Percentiles rank a stretch among this genome's conserved stretches.
Conservation (phyloP, 2,113 vertebrate genomes). For the Otolemur garnettii region DNA sequence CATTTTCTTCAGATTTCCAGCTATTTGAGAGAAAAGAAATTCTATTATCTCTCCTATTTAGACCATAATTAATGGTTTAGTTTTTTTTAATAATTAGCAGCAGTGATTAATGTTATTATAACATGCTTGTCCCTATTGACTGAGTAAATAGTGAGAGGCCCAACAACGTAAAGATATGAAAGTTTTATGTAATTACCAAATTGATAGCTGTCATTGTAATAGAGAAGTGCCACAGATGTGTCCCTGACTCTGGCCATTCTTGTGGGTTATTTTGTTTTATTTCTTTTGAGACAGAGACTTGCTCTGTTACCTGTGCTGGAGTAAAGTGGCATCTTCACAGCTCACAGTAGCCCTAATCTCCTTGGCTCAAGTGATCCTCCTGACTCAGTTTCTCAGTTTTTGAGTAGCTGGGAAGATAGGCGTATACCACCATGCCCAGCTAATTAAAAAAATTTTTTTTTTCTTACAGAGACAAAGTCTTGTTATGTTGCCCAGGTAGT, state of each 20-base stretch:
- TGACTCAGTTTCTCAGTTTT: too few species aligned
- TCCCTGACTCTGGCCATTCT: not conserved
- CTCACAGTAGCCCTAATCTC: too few species aligned
- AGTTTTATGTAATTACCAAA: not conserved
- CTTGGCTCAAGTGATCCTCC: too few species aligned
- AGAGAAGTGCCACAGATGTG: not conserved
- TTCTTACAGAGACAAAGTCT: too few species aligned
- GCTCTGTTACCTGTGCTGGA: too few species aligned
- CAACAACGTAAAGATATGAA: not conserved
- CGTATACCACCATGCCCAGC: too few species aligned
- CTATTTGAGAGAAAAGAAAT: not conserved
- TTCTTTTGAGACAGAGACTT: not conserved
- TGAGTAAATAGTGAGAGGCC: not conserved
- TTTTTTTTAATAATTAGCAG: slow-evolving; percentile 46
- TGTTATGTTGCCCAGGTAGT: too few species aligned
- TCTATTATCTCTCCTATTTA: not conserved
- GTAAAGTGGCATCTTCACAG: too few species aligned
- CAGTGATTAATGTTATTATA: not conserved
- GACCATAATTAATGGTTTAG: not conserved
- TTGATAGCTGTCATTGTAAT: not conserved
- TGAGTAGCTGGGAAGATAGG: too few species aligned
- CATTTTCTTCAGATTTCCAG: not conserved
- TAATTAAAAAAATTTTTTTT: too few species aligned
- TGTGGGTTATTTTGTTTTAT: not conserved
- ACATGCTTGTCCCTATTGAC: not conserved